phyloP scores from a whole-genome alignment of 2,888 invertebrate genomes.

The Eulithis testata region DNA sequence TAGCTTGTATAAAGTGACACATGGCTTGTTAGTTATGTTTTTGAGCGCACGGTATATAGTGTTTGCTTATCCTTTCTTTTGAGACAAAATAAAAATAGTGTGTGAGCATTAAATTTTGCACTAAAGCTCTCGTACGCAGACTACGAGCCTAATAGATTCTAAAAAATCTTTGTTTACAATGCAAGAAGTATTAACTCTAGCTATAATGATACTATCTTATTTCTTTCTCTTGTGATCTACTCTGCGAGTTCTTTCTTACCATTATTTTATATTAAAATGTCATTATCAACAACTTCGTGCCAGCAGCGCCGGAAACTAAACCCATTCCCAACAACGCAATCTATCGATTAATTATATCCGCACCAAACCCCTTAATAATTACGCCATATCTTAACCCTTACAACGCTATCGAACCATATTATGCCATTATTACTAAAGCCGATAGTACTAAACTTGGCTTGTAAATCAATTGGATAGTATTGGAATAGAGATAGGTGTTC shows the following conservation, averaged over 20 bases:
- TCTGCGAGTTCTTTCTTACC: no score
- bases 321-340: neutral
- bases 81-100: neutral
- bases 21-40: conserved; percentile 17
- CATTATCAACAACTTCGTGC: no score
- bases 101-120: no score
- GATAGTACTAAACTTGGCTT: conserved; percentile 29
- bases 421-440: conserved; percentile 28
- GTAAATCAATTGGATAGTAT: conserved; percentile 32
- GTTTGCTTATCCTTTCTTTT: neutral
- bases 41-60: neutral
- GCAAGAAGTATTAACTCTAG: no score
- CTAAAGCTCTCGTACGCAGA: no score
- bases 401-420: conserved; percentile 27
- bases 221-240: no score
- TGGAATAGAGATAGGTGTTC: conserved; percentile 26
- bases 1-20: conserved; percentile 16
- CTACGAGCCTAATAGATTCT: no score
- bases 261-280: no score
- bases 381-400: conserved; percentile 24
- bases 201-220: no score
- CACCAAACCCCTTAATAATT: conserved; percentile 12
- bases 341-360: conserved; percentile 2
- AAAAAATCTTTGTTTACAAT: no score
- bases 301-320: neutral